A percentile compares a stretch with the other conserved stretches of the same genome.
phyloP scores from a whole-genome alignment of 2,113 vertebrate species.

The Labeo catla region DNA sequence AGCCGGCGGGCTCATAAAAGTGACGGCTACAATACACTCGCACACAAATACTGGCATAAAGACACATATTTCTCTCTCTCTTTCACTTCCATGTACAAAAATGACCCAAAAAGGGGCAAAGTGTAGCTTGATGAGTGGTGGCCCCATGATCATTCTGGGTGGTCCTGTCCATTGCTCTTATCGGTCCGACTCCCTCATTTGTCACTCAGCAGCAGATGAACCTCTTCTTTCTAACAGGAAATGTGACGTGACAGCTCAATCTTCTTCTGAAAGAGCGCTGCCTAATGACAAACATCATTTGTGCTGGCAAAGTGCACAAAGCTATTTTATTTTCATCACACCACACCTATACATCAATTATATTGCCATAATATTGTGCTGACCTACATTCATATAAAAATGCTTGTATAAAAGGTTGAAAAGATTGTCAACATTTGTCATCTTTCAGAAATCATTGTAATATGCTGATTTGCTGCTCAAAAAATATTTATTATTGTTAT shows the following conservation, averaged over 20 bases:
- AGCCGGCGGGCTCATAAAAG: conserved; percentile 73
- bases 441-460: not conserved
- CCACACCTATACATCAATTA: not conserved
- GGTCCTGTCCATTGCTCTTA: not conserved
- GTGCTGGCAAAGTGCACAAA: not conserved
- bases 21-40: conserved; percentile 69
- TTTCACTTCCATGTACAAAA: conserved; percentile 31
- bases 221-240: not conserved
- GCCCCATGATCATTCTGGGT: conserved; percentile 21
- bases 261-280: not conserved
- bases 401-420: not conserved
- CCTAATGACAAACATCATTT: not conserved
- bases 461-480: not conserved
- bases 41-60: conserved; percentile 48
- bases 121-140: not conserved
- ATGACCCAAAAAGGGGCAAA: conserved; percentile 6
- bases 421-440: not conserved
- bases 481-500: not conserved
- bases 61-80: conserved; percentile 37
- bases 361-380: not conserved
- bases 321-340: not conserved
- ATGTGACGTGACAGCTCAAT: not conserved
- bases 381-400: not conserved
- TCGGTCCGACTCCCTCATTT: not conserved
- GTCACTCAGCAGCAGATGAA: not conserved